These are phyloP conservation scores for Glaucidium brasilianum DNA, from an alignment of 2,113 vertebrate species.

Conservation along the genomic window DNA sequence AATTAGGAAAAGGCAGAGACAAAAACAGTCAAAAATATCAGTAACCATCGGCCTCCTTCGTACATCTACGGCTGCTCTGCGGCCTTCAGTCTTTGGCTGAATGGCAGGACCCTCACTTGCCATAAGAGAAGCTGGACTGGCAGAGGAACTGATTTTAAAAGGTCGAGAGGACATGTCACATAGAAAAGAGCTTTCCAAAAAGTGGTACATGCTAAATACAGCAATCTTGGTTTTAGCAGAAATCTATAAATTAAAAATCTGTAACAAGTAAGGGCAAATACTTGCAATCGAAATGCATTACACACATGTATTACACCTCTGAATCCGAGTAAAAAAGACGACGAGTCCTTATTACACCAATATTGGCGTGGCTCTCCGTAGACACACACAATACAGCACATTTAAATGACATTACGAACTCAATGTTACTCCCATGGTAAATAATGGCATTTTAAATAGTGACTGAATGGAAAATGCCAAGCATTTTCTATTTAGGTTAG, in stretches of 20 bases:
- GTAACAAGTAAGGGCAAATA: not conserved
- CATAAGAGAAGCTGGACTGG: not conserved
- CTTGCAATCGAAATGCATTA: not conserved
- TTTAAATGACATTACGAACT: not conserved
- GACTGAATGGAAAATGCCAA: not conserved
- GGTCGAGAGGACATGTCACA: not conserved
- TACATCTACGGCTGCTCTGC: slow-evolving; percentile 13
- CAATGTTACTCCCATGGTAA: not conserved
- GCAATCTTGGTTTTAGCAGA: not conserved
- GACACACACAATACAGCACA: not conserved
- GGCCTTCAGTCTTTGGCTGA: not conserved
- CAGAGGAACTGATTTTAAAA: not conserved
- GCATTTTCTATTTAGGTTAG: not conserved
- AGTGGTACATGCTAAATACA: not conserved
- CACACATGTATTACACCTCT: not conserved
- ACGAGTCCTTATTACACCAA: fast-evolving
- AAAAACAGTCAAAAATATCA: slow-evolving; percentile 3
- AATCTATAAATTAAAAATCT: not conserved
- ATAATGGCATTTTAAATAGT: not conserved
- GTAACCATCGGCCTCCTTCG: not conserved
- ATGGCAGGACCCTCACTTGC: not conserved
- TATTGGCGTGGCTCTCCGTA: not conserved
- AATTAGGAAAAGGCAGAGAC: not conserved
- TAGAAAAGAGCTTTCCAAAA: not conserved
- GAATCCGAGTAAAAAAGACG: not conserved